These are phyloP conservation scores for Protobothrops flavoviridis DNA, from an alignment of 2,113 vertebrate genomes.

Conservation along the genomic window DNA sequence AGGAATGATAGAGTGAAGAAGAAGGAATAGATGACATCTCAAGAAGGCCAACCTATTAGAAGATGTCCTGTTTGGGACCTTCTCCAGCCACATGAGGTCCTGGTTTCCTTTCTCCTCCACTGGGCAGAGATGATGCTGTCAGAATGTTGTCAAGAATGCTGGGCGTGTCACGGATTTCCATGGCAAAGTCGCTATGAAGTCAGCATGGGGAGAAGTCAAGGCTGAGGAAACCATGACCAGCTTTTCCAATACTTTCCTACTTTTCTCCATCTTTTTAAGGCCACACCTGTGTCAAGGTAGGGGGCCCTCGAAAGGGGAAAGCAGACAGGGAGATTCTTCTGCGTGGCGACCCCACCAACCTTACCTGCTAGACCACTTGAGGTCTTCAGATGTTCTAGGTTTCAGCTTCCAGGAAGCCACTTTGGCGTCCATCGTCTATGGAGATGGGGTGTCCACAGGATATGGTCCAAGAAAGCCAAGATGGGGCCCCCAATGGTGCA, in stretches of 20 bases:
- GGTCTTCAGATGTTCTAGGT: not conserved
- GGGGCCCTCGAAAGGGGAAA: not conserved
- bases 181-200: not conserved
- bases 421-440: not conserved
- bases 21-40: not conserved
- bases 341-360: not conserved
- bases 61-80: not conserved
- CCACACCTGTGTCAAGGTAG: conserved; percentile 9
- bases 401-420: not conserved
- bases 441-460: not conserved
- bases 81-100: not conserved
- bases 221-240: not conserved
- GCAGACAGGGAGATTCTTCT: not conserved
- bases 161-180: not conserved
- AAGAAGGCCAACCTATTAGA: not conserved
- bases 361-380: not conserved
- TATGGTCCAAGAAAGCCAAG: not conserved
- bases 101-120: not conserved
- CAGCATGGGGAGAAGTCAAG: not conserved
- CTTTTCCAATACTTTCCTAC: not conserved
- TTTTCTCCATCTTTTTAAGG: conserved; percentile 10
- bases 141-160: conserved; percentile 15
- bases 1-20: not conserved
- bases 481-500: not conserved
- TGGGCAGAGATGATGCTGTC: conserved; percentile 18